Evolutionary conservation across 2,113 vertebrate genomes (phyloP).

Genomic region (Probosciger aterrimus): DNA sequence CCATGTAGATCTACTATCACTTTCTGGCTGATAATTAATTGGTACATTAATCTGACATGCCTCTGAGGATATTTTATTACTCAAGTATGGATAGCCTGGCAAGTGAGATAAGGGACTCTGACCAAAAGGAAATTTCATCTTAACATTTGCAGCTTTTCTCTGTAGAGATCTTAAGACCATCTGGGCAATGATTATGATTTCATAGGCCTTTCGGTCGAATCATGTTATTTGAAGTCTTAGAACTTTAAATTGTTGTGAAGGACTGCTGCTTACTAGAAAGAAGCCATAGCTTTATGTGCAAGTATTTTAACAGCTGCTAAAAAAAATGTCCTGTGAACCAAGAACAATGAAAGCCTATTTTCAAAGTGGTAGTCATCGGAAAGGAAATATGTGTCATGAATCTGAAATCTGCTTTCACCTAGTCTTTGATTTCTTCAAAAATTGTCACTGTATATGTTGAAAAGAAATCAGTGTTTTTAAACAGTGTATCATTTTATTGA

Average conservation of each 20-base stretch:
- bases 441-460: neutral
- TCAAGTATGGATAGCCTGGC: neutral
- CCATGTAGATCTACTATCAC: neutral
- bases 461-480: neutral
- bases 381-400: neutral
- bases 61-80: neutral
- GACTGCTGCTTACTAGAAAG: neutral
- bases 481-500: neutral
- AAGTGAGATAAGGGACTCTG: neutral
- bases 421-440: neutral
- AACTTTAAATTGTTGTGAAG: neutral
- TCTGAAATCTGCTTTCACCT: neutral
- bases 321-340: neutral
- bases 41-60: neutral
- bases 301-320: neutral
- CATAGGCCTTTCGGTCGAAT: neutral
- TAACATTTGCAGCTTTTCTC: neutral
- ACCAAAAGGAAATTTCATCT: neutral
- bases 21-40: neutral
- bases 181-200: neutral
- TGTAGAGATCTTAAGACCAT: neutral
- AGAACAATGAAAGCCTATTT: neutral
- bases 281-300: neutral
- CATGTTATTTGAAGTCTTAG: neutral
- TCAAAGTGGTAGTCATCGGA: neutral